Evolutionary conservation across 2,113 vertebrate species (phyloP).

Genomic region (Chiloscyllium plagiosum): DNA sequence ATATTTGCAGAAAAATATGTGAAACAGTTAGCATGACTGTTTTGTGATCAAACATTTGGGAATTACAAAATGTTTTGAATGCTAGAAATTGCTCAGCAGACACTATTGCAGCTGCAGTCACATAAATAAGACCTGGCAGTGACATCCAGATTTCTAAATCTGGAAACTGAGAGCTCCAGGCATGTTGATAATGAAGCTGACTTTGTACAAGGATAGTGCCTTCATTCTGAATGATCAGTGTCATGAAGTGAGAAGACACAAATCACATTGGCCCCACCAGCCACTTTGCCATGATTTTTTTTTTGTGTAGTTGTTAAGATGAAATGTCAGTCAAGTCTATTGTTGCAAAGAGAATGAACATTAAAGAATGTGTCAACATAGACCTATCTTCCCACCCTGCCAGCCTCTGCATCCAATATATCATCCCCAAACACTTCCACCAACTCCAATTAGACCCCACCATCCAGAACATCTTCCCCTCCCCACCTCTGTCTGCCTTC

Average conservation of each 20-base stretch:
- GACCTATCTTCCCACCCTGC: not conserved
- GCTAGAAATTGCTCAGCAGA: not conserved
- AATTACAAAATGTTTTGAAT: not conserved
- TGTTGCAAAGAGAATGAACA: not conserved
- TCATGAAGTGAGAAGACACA: not conserved
- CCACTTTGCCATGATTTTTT: not conserved
- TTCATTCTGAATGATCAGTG: conserved; percentile 18
- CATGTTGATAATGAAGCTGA: not conserved
- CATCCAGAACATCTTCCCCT: no score
- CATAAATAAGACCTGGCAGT: not conserved
- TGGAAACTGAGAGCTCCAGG: not conserved
- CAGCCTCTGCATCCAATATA: no score
- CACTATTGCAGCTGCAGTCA: not conserved
- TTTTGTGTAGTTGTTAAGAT: not conserved
- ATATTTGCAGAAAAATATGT: not conserved
- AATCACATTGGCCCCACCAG: not conserved
- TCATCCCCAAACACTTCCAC: no score
- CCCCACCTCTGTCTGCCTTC: no score
- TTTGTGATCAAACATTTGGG: not conserved
- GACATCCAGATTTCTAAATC: not conserved
- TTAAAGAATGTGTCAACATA: not conserved
- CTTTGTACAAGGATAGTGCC: not conserved
- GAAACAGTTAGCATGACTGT: not conserved
- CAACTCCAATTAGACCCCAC: no score
- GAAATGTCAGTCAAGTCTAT: not conserved